Base-by-base conservation (phyloP, 2,888 invertebrate species). In the Aspidiotus rigidus region DNA sequence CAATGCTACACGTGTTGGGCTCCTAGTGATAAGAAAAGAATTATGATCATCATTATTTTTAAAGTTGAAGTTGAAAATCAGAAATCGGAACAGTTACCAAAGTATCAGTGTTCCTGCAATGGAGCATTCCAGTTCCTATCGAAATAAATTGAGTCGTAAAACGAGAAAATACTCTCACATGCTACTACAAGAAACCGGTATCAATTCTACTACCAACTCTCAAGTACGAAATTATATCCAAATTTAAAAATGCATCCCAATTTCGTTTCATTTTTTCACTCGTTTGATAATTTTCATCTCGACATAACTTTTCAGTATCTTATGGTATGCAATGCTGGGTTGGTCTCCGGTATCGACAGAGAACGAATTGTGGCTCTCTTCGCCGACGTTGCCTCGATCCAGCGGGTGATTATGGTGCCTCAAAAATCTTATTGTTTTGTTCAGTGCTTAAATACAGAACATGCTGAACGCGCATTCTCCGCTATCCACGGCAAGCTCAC, bases 361-460 rank as follows among this genome's bases (percentile, higher is more conserved):
- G 85, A 86, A 75, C 76, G 79, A 61, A 75, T 94, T 10, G 76
- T 84, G 7, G 76, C 81, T 56, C 77, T 83, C 7, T 83, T 85
- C 66, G 75, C 78, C 7, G 75, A 80, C 69, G 80, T 80, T 77
- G 84, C 87, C 1, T 71, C 75, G 28, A 76, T 88, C 2, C 81
- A 83, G 17, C 82, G 84, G 62, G 81, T 90, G 53, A 77, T 86
- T 49, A 85, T 93, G 82, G 77, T 89, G 71, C 86, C 87, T 17
- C 86, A 86, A 70, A 92, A 93, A 79, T 88, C 93, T 0, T 89
- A 90, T 76, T 87, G 88, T 62, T 93, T 91, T 77, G 75, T 94
- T 7, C 79, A 83, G 49, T 92, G 86, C 75, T 73, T 75, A 40
- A 78, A 78, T 6, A 73, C 77, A 7, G 74, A 78, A 10, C 81